A percentile compares a stretch with the other conserved stretches of the same genome.
phyloP scores from a whole-genome alignment of 1,140 invertebrate genomes.

The Drosophila ironensis region DNA sequence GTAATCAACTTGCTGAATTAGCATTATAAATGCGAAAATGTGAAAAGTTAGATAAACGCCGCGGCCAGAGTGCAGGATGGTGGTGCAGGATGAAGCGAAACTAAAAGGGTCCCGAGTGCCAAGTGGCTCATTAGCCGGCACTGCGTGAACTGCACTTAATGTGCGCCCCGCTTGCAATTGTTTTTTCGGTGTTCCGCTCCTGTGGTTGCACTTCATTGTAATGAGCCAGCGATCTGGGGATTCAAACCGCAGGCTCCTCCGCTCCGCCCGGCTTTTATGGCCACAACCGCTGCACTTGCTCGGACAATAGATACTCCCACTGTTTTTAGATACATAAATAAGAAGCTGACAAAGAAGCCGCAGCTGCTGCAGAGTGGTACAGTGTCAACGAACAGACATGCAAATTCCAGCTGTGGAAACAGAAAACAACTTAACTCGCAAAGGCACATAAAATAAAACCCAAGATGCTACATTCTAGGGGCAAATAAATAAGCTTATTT shows the following conservation, averaged over 20 bases:
- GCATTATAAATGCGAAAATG: conserved; percentile 66
- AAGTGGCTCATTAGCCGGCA: conserved; percentile 59
- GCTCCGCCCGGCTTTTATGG: no score
- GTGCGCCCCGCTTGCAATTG: conserved; percentile 38
- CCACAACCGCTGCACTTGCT: conserved; percentile 3
- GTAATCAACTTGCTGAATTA: conserved; percentile 65
- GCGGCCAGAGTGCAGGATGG: conserved; percentile 6
- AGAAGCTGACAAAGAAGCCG: conserved; percentile 45
- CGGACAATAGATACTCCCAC: conserved; percentile 21
- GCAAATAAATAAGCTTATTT: neutral
- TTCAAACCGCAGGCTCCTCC: no score
- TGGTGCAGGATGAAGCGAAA: neutral
- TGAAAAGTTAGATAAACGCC: conserved; percentile 63
- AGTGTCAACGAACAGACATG: conserved; percentile 45
- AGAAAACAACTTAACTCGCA: conserved; percentile 27
- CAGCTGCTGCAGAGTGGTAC: conserved; percentile 18
- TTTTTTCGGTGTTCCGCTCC: conserved; percentile 24
- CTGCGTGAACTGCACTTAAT: conserved; percentile 64
- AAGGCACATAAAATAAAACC: conserved; percentile 10
- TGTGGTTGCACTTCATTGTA: conserved; percentile 39
- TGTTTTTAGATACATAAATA: conserved; percentile 34
- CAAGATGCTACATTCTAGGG: conserved; percentile 31
- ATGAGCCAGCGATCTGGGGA: conserved; percentile 18
- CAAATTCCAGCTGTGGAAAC: conserved; percentile 31
- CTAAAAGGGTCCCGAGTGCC: neutral